A percentile compares a stretch with the other conserved stretches of the same genome.
Evolutionary conservation across 2,113 vertebrate species (phyloP).

Genomic region (Burhinus bistriatus): DNA sequence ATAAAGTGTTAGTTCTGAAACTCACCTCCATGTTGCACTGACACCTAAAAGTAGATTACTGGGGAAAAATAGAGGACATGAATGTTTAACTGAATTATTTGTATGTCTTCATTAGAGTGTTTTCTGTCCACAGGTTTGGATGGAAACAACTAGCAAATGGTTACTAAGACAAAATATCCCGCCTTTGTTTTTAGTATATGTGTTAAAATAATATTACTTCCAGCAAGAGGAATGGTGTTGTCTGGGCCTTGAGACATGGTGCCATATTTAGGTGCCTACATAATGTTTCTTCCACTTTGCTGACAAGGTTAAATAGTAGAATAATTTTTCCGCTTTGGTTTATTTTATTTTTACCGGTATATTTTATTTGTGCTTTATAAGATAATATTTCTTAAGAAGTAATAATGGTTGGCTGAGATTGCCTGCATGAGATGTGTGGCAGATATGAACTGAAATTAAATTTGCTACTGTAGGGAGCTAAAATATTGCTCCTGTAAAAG

Average conservation of each 20-base stretch:
- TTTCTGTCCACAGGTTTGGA: not conserved
- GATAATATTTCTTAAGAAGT: not conserved
- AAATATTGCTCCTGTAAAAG: not conserved
- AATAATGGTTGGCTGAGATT: not conserved
- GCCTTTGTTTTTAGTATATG: not conserved
- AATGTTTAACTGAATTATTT: not conserved
- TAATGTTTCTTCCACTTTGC: not conserved
- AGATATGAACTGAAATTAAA: not conserved
- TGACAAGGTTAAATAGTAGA: not conserved
- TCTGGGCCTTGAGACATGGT: not conserved
- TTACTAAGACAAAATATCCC: not conserved
- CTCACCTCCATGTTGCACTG: not conserved
- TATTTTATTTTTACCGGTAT: not conserved
- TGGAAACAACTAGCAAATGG: not conserved
- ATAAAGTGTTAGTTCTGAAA: not conserved
- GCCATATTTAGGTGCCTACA: not conserved
- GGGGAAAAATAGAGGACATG: not conserved
- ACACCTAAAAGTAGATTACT: not conserved
- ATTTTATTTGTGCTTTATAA: not conserved
- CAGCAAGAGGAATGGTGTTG: not conserved
- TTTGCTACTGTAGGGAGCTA: not conserved
- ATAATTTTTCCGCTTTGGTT: not conserved
- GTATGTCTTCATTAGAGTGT: not conserved
- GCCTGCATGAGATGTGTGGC: not conserved
- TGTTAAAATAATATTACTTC: not conserved